Evolutionary conservation across 2,888 invertebrate genomes (phyloP), one percentile per base, ranked within the genome.

Genomic region (Linyphia triangularis): DNA sequence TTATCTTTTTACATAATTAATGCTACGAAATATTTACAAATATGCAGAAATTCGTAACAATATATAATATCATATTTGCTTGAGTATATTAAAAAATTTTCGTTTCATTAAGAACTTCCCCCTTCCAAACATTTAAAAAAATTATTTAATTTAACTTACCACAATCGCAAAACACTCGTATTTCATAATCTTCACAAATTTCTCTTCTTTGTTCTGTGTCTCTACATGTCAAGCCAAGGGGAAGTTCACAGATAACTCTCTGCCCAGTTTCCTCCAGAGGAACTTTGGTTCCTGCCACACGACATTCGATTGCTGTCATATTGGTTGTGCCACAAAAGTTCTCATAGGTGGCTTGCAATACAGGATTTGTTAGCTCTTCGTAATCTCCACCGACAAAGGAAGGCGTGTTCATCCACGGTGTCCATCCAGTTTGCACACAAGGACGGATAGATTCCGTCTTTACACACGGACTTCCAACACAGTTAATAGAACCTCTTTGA

Each of bases 121-220:
- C 13, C 0, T 2, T 30, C 30, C 33, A 10, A 9, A 63, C 26
- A n/a, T n/a, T n/a, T n/a, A n/a, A n/a, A n/a, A n/a, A 63, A 13
- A 22, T 63, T 30, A 28, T 26, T 13, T 2, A 70, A 59, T 28
- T 26, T 57, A n/a, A 61, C 91, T 90, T 85, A 92, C 92, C 93
- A 92, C 96, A 96, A 81, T 94, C 92, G 92, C 97, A 97, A 59
- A 95, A 94, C 1, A 97, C 95, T 37, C 96, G 94, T 72, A 97
- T 95, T 93, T 97, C 97, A 92, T 97, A 97, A 93, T 97, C 97
- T 1, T 95, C 94, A 91, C 97, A 97, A 9, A 90, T 70, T 70
- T 81, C 30, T n/a, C 26, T 19, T 16, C 84, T 61, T 69, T 90
- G 90, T 2, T 90, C 91, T 5, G 90, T 90, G 85, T 92, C 93